These are phyloP conservation scores for Morinoia aosen DNA, from an alignment of 2,888 invertebrate genomes.

Conservation along the genomic window DNA sequence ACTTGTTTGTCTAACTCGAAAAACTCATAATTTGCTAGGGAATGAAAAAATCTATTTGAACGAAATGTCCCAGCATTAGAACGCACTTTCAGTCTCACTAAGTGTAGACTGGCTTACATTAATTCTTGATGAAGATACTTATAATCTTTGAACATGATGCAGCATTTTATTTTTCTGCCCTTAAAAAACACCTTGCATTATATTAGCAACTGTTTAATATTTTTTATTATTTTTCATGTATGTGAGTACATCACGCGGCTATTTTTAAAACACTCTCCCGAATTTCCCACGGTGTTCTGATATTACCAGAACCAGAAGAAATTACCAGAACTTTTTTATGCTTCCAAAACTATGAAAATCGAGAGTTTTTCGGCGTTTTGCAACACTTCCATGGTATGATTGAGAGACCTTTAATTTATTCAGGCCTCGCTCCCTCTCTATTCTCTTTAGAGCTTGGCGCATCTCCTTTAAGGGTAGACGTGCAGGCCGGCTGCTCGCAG, in stretches of 20 bases:
- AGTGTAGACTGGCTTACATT: not conserved
- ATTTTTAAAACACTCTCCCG: not conserved
- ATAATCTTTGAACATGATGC: not conserved
- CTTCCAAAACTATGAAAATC: not conserved
- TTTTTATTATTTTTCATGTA: not conserved
- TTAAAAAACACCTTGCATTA: not conserved
- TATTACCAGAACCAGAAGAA: not conserved
- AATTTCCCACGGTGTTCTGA: not conserved
- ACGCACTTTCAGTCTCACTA: not conserved
- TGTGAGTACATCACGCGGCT: not conserved
- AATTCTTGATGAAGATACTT: not conserved
- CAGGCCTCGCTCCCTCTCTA: conserved; percentile 12
- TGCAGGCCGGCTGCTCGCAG: not conserved
- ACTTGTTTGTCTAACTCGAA: too few species aligned
- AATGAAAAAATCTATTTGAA: too few species aligned
- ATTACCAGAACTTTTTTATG: not conserved
- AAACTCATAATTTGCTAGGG: too few species aligned
- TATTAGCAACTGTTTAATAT: not conserved
- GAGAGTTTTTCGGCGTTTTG: not conserved
- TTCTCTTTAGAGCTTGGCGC: not conserved
- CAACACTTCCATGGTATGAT: not conserved
- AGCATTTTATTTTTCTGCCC: not conserved
- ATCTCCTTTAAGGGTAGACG: conserved; percentile 31
- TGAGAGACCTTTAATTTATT: conserved; percentile 35
- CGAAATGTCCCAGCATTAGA: not conserved